Evolutionary conservation across 2,113 vertebrate species (phyloP).

Genomic region (Chionis minor): DNA sequence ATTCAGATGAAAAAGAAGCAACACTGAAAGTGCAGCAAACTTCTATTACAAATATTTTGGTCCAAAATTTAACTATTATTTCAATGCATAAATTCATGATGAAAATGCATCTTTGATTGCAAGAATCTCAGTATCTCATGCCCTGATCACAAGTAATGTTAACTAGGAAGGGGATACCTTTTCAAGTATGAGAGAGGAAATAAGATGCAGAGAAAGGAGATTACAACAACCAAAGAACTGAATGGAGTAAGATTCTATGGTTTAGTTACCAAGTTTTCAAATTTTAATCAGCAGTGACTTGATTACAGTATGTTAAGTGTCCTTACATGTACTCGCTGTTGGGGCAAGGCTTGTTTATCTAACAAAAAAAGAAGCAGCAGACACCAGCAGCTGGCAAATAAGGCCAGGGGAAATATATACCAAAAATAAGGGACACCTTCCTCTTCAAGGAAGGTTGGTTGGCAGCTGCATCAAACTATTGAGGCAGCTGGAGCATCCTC

Average conservation of each 20-base stretch:
- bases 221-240: background rate
- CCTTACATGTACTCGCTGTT: rapidly evolving
- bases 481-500: background rate
- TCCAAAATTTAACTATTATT: background rate
- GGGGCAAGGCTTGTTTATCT: background rate
- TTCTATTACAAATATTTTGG: background rate
- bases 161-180: background rate
- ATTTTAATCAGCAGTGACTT: background rate
- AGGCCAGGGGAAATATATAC: background rate
- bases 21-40: background rate
- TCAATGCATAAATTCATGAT: background rate
- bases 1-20: background rate
- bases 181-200: background rate
- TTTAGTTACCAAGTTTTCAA: background rate
- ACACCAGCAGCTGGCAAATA: background rate
- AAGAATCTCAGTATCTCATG: background rate
- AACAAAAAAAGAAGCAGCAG: background rate
- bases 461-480: background rate
- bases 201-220: background rate
- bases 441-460: background rate
- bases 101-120: background rate
- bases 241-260: background rate
- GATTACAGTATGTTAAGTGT: background rate
- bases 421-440: background rate
- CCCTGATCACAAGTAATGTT: background rate